Conservation (phyloP, 2,113 vertebrate species). For the Vanacampus margaritifer region DNA sequence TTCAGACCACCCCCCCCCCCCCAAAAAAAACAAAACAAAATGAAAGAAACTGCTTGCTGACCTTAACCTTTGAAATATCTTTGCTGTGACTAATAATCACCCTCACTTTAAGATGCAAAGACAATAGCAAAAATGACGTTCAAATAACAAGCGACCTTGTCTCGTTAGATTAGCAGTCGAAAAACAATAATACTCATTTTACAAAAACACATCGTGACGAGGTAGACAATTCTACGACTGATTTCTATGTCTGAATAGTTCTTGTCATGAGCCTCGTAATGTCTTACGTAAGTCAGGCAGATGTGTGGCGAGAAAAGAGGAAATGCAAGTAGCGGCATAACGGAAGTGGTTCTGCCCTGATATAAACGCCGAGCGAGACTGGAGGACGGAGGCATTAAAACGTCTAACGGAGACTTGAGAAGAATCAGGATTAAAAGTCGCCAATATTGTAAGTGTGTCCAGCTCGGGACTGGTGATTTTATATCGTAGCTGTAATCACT, state of each 20-base stretch:
- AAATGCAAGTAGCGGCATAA: constrained; percentile 71
- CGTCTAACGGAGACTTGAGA: constrained; percentile 58
- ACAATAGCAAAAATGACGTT: background rate
- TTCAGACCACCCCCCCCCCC: background rate
- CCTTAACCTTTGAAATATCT: background rate
- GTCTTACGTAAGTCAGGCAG: constrained; percentile 64
- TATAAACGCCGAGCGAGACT: constrained; percentile 71
- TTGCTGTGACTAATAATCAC: background rate
- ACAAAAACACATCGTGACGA: background rate
- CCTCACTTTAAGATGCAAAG: background rate
- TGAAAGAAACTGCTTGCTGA: background rate
- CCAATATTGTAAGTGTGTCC: constrained; percentile 68
- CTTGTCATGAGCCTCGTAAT: constrained; percentile 3
- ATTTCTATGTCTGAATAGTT: background rate
- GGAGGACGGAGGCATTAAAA: constrained; percentile 67
- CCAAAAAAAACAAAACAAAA: background rate
- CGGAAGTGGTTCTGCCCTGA: constrained; percentile 80
- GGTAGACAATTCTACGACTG: background rate
- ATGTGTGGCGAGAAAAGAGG: constrained; percentile 57
- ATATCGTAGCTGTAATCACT: background rate
- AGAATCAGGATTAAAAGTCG: constrained; percentile 65
- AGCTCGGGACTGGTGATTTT: background rate
- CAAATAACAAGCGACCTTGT: background rate
- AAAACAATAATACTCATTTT: background rate
- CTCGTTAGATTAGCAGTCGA: background rate